These are phyloP conservation scores for Chymomyza caudatula DNA, from an alignment of 2,888 invertebrate species.

Conservation along the genomic window DNA sequence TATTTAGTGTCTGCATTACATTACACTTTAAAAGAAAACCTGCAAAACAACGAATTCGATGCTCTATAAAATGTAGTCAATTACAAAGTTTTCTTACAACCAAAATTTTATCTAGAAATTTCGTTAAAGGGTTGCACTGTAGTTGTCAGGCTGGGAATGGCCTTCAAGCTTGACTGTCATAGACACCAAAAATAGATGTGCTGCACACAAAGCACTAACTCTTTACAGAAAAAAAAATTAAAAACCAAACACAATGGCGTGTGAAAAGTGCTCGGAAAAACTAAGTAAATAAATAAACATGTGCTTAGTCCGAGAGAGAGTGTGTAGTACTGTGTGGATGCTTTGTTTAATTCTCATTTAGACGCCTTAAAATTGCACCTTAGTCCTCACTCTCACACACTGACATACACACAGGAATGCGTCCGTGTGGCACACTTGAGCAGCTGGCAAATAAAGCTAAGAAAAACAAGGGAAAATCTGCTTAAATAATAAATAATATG, in stretches of 20 bases:
- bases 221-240: background rate
- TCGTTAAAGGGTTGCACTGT: background rate
- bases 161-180: background rate
- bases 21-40: too few relatives aligned
- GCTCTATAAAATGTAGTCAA: background rate
- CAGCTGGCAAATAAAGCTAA: constrained; percentile 1
- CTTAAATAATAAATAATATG: constrained; percentile 56
- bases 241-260: constrained; percentile 16
- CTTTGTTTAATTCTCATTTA: constrained; percentile 72
- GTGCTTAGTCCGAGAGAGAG: constrained; percentile 1
- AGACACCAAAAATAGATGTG: background rate
- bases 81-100: background rate
- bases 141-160: background rate
- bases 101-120: background rate
- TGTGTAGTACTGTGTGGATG: constrained; percentile 15
- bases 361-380: background rate
- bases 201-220: background rate
- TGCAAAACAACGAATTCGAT: too few relatives aligned
- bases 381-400: background rate
- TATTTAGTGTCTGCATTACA: too few relatives aligned
- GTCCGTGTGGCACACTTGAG: background rate
- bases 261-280: constrained; percentile 28
- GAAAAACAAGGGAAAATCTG: constrained; percentile 20
- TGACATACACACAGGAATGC: background rate
- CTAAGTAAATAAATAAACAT: constrained; percentile 45